A percentile compares a stretch with the other conserved stretches of the same genome.
These are phyloP conservation scores for Xenotilapia leptura DNA, from an alignment of 2,113 vertebrate genomes.

Conservation along the genomic window DNA sequence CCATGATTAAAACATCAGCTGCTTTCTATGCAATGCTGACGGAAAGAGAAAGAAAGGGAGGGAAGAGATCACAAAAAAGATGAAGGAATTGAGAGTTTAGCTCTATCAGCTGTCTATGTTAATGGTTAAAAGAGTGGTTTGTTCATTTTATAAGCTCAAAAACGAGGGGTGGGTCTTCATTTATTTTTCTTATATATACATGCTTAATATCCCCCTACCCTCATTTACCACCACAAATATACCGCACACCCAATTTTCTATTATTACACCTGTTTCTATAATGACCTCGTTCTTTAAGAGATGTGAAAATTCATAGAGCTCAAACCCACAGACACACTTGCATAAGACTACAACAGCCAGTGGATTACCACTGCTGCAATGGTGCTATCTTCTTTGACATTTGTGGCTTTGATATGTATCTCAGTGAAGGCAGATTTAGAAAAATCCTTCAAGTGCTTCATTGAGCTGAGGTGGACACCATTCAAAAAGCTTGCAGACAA, in stretches of 20 bases:
- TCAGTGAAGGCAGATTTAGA: constrained; percentile 48
- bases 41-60: not conserved
- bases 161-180: not conserved
- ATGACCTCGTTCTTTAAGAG: not conserved
- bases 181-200: not conserved
- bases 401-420: constrained; percentile 60
- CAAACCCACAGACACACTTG: not conserved
- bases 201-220: not conserved
- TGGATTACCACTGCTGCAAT: constrained; percentile 40
- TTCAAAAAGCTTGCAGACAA: not conserved
- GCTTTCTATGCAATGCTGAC: constrained; percentile 48
- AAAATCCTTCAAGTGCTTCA: constrained; percentile 46
- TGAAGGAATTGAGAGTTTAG: constrained; percentile 43
- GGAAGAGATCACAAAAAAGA: constrained; percentile 13
- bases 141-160: constrained; percentile 26
- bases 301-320: not conserved
- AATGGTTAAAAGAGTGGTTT: constrained; percentile 35
- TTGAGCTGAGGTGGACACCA: not conserved
- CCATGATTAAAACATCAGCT: constrained; percentile 74
- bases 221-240: not conserved
- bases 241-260: not conserved
- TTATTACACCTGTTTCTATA: not conserved
- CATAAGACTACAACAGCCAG: constrained; percentile 6
- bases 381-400: constrained; percentile 55
- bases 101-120: constrained; percentile 37